A percentile compares a stretch with the other conserved stretches of the same genome.
Evolutionary conservation across 2,113 vertebrate species (phyloP).

Genomic region (Sylvilagus bachmani): DNA sequence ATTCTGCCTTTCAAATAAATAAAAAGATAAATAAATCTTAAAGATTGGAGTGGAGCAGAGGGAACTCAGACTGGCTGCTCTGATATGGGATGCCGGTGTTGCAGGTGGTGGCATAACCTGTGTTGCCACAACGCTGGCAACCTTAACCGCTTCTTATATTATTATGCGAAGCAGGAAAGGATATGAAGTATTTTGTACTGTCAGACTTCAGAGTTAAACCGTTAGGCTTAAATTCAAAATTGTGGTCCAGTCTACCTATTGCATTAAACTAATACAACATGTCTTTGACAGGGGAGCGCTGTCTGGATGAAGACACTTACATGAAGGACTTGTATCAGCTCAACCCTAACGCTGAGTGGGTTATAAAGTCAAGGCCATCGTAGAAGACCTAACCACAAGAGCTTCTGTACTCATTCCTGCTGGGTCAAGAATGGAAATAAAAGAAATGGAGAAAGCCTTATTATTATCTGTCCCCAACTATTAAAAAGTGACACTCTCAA

Average conservation of each 20-base stretch:
- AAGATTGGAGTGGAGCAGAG: too few relatives aligned
- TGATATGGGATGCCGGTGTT: too few relatives aligned
- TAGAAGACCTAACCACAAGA: slow-evolving; percentile 74
- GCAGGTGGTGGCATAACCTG: too few relatives aligned
- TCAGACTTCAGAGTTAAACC: neutral
- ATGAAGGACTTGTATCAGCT: slow-evolving; percentile 97
- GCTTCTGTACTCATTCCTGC: slow-evolving; percentile 43
- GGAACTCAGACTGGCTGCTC: too few relatives aligned
- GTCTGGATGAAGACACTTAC: slow-evolving; percentile 94
- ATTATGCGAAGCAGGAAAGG: neutral
- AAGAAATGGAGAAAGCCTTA: slow-evolving; percentile 51
- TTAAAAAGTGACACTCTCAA: slow-evolving; percentile 57
- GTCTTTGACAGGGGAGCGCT: slow-evolving; percentile 93
- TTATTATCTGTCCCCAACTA: slow-evolving; percentile 36
- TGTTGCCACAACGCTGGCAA: too few relatives aligned
- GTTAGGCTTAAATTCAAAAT: neutral
- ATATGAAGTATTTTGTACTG: neutral
- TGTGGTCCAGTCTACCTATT: fast-evolving
- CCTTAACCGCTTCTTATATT: neutral
- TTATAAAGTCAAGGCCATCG: slow-evolving; percentile 91
- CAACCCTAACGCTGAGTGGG: slow-evolving; percentile 97
- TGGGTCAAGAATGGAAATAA: slow-evolving; percentile 65
- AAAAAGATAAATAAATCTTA: too few relatives aligned
- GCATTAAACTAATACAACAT: neutral
- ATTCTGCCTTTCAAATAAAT: too few relatives aligned